phyloP scores from a whole-genome alignment of 37 sponge, comb jelly and placozoan genomes.

The Theonella swinhoei region DNA sequence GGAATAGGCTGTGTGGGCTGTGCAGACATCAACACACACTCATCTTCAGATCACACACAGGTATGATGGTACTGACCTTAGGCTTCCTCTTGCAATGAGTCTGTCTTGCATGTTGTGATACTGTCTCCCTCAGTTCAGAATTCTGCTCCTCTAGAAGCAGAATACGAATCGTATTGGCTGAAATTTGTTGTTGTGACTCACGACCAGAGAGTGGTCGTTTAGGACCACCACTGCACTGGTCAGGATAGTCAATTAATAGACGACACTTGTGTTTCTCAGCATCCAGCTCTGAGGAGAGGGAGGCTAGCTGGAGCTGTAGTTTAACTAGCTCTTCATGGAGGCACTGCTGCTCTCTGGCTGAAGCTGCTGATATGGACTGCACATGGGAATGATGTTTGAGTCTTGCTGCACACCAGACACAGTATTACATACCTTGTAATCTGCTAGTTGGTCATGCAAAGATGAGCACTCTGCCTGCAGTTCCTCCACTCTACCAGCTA shows the following conservation, averaged over 20 bases:
- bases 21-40: not conserved
- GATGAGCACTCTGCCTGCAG: slow-evolving; percentile 17
- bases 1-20: slow-evolving; percentile 1
- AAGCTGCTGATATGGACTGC: slow-evolving; percentile 11
- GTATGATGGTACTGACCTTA: not conserved
- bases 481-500: slow-evolving; percentile 10
- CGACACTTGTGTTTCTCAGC: slow-evolving; percentile 37
- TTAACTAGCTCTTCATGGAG: not conserved
- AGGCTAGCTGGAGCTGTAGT: slow-evolving; percentile 6
- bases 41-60: slow-evolving; percentile 1
- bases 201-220: slow-evolving; percentile 56
- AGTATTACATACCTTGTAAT: slow-evolving; percentile 20
- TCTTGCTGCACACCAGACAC: not conserved
- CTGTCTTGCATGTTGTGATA: not conserved
- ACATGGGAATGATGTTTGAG: not conserved
- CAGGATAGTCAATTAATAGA: not conserved
- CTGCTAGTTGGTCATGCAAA: slow-evolving; percentile 5
- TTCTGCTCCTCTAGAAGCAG: slow-evolving; percentile 82
- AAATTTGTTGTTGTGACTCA: slow-evolving; percentile 43
- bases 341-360: slow-evolving; percentile 12
- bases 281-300: slow-evolving; percentile 10
- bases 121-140: slow-evolving; percentile 39
- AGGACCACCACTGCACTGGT: not conserved
- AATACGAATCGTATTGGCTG: slow-evolving; percentile 75
- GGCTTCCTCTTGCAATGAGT: slow-evolving; percentile 5